Evolutionary conservation across 2,888 invertebrate genomes (phyloP), one percentile per base, ranked within the genome.

Genomic region (Ormyrus rosae): DNA sequence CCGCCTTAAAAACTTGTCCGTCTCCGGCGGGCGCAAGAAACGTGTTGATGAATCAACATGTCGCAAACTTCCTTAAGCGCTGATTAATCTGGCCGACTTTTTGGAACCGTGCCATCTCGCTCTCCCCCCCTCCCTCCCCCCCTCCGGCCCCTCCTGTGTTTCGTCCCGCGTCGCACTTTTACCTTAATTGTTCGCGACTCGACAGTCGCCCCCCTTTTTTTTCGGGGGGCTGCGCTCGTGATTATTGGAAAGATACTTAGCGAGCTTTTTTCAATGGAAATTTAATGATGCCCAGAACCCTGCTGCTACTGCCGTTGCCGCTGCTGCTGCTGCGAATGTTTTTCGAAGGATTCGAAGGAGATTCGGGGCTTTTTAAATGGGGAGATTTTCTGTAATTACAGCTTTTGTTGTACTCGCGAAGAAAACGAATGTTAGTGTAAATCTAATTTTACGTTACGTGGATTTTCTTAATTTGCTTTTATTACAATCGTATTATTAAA

Each of bases 11-110:
- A 78, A 78, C 61, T 75, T 74, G 75, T 78, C 81, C 75, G 81
- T 78, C 81, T 71, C 74, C 65, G 64, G 63, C 77, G 45, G 13
- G 70, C 56, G 67, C 70, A 81, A 81, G 81, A 81, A 81, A 81
- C 73, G 81, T 74, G 79, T 76, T 81, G 81, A 81, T 81, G 78
- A 79, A 81, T 81, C 81, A 81, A 81, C 81, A 69, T 81, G 79
- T 79, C 76, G 64, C 81, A 79, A 81, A 81, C 79, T 81, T 81
- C 78, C 81, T 78, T 78, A 70, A 78, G 81, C 81, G 76, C 58
- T 82, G 82, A 82, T 82, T 81, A 81, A 81, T 81, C 81, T 78
- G 74, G 55, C 73, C 50, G 68, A 78, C 76, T 81, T 81, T 79
- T 81, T 81, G 81, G 81, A 79, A n/a, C 53, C 19, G n/a, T 75